A percentile compares a stretch with the other conserved stretches of the same genome.
Conservation (phyloP, 2,888 invertebrate genomes). For the Sepioteuthis lessoniana region DNA sequence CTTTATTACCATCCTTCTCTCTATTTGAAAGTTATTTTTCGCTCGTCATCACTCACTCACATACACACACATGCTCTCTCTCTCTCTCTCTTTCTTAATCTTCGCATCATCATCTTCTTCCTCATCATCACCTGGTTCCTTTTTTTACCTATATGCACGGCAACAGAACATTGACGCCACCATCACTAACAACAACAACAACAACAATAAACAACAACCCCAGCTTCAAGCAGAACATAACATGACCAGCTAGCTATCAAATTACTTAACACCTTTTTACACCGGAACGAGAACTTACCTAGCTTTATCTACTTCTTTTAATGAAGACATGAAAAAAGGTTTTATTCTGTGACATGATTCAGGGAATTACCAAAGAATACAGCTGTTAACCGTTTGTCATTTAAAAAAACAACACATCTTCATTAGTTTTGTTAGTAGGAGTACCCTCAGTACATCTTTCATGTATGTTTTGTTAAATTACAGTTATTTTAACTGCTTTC, state of each 20-base stretch:
- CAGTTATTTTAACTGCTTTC: no score
- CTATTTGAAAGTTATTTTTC: no score
- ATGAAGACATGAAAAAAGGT: background rate
- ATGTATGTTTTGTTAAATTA: no score
- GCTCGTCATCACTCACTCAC: background rate
- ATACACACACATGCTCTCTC: no score
- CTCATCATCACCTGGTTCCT: background rate
- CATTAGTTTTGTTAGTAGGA: no score
- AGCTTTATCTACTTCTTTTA: background rate
- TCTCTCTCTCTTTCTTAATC: background rate
- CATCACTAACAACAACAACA: background rate
- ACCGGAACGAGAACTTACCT: background rate
- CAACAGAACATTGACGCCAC: background rate
- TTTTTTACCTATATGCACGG: background rate
- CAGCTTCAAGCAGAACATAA: background rate
- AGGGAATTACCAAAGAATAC: background rate
- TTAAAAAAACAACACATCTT: no score
- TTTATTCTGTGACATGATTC: background rate
- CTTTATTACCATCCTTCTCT: no score
- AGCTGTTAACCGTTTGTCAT: background rate
- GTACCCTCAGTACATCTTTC: no score
- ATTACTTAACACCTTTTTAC: constrained; percentile 15
- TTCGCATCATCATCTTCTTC: background rate
- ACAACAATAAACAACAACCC: background rate
- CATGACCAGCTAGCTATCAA: background rate